Conservation (phyloP, 2,113 vertebrate species). For the Myrmophylax atrothorax region DNA sequence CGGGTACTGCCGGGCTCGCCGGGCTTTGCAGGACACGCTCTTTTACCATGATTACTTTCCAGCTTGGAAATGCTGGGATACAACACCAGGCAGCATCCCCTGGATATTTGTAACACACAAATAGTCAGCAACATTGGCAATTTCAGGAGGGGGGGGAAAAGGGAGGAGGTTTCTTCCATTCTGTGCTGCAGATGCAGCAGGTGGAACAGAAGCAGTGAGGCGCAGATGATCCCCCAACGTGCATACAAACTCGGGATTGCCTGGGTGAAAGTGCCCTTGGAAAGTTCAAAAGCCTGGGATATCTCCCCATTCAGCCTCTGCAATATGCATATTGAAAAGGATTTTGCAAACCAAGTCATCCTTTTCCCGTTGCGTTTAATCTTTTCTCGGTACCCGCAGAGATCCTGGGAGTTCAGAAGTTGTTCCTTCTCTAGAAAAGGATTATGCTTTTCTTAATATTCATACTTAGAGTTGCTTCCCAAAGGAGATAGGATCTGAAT, state of each 20-base stretch:
- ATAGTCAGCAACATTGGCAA: neutral
- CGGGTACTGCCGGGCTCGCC: neutral
- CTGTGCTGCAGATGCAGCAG: neutral
- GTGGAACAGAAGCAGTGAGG: constrained; percentile 46
- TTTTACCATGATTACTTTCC: neutral
- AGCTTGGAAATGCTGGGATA: neutral
- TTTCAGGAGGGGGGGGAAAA: fast-evolving
- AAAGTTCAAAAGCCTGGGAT: constrained; percentile 36
- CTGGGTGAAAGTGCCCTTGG: constrained; percentile 22
- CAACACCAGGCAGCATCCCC: neutral
- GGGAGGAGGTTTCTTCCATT: neutral
- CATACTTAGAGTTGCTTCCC: neutral
- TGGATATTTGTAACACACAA: neutral
- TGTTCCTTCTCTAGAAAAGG: constrained; percentile 11
- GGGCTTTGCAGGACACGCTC: neutral
- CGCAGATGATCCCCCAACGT: constrained; percentile 37
- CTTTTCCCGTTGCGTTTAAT: neutral
- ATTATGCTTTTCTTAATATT: constrained; percentile 18
- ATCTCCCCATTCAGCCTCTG: constrained; percentile 28
- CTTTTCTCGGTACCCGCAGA: neutral
- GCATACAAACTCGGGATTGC: neutral
- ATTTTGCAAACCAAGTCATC: constrained; percentile 1
- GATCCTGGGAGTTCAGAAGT: neutral
- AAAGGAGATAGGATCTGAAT: neutral
- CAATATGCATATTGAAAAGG: constrained; percentile 37